These are phyloP conservation scores for Pristionchus entomophagus DNA, from an alignment of 2,888 invertebrate genomes.

Conservation along the genomic window DNA sequence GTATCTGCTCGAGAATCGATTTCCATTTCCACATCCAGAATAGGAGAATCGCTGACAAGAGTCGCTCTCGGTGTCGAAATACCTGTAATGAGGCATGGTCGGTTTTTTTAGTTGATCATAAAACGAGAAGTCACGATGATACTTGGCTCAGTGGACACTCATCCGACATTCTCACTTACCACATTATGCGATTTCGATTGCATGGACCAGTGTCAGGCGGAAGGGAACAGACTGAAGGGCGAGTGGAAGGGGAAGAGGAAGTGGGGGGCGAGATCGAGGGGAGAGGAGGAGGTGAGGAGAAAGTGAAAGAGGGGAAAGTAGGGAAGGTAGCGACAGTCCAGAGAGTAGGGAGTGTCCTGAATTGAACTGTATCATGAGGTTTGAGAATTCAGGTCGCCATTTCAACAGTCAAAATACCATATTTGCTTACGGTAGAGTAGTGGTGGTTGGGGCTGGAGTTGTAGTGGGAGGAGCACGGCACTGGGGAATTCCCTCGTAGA, in stretches of 20 bases:
- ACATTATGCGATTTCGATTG: conserved; percentile 61
- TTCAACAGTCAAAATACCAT: too few relatives aligned
- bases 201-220: conserved; percentile 65
- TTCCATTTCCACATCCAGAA: conserved; percentile 64
- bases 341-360: background rate
- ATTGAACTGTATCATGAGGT: background rate
- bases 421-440: background rate
- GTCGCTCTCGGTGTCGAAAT: too few relatives aligned
- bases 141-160: too few relatives aligned
- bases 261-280: background rate
- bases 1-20: conserved; percentile 59
- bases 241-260: background rate
- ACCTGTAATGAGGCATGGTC: too few relatives aligned
- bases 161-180: too few relatives aligned
- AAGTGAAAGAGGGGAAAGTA: background rate
- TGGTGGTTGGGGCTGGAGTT: background rate
- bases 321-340: background rate
- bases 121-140: too few relatives aligned
- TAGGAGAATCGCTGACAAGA: conserved; percentile 65
- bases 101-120: too few relatives aligned
- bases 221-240: conserved; percentile 53
- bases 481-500: conserved; percentile 30
- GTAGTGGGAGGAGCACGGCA: background rate
- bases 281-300: background rate
- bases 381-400: too few relatives aligned